Conservation (phyloP, 2,113 vertebrate species). For the Chaetops frenatus region DNA sequence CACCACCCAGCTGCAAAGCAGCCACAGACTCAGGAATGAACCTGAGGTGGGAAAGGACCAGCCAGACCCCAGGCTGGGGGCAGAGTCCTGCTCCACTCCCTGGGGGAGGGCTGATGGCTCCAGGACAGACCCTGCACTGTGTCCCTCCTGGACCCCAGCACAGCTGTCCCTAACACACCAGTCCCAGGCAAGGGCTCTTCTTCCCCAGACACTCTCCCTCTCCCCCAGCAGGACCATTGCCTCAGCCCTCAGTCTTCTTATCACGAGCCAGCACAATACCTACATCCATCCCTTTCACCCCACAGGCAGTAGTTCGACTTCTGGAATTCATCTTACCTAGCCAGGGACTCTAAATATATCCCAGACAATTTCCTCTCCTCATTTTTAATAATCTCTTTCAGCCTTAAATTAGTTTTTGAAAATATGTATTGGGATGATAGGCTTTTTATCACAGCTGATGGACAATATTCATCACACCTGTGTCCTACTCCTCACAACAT, state of each 20-base stretch:
- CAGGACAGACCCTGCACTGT: fast-evolving
- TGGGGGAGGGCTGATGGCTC: fast-evolving
- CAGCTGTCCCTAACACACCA: not conserved
- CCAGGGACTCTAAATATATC: conserved; percentile 19
- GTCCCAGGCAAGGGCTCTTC: not conserved
- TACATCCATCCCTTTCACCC: not conserved
- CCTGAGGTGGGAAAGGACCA: fast-evolving
- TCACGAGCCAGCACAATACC: not conserved
- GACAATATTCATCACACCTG: not conserved
- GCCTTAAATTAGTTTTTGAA: conserved; percentile 30
- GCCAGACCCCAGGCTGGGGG: fast-evolving
- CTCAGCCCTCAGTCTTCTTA: not conserved
- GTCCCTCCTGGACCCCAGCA: not conserved
- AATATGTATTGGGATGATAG: not conserved
- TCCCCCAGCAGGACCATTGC: not conserved
- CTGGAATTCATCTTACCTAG: conserved; percentile 28
- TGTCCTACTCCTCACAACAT: not conserved
- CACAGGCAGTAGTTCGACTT: not conserved
- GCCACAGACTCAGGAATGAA: not conserved
- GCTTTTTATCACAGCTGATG: conserved; percentile 38
- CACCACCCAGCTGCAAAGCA: not conserved
- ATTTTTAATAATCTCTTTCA: conserved; percentile 47
- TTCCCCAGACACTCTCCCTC: fast-evolving
- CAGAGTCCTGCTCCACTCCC: not conserved
- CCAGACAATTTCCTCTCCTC: conserved; percentile 9